These are phyloP conservation scores for Sardinella longiceps DNA, from an alignment of 2,797 vertebrate species.

Conservation along the genomic window DNA sequence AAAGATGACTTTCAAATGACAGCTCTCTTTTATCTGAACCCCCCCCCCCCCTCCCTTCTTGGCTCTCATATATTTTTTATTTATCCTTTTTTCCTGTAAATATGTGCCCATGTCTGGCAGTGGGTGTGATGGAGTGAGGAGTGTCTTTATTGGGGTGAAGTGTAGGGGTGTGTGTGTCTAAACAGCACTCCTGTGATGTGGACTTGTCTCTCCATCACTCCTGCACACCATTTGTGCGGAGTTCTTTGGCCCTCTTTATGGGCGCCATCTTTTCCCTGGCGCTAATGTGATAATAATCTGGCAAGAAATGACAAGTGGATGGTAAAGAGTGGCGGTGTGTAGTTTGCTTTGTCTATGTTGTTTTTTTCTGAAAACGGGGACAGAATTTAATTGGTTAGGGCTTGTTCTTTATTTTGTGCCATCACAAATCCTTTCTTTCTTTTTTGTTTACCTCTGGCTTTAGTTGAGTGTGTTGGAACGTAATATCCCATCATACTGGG, in stretches of 20 bases:
- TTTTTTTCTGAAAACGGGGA: not conserved
- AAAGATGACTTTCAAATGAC: not conserved
- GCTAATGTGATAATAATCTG: not conserved
- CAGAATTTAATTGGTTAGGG: not conserved
- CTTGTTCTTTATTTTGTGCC: not conserved
- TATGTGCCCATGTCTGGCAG: not conserved
- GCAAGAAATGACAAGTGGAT: not conserved
- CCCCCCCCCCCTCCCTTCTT: not conserved
- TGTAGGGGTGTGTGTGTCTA: not conserved
- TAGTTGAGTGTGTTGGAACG: not conserved
- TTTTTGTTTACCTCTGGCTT: not conserved
- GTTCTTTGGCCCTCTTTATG: not conserved
- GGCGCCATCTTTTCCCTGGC: not conserved
- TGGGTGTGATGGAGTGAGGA: not conserved
- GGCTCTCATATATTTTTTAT: not conserved
- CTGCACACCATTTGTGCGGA: not conserved
- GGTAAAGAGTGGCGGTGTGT: not conserved
- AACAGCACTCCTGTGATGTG: constrained; percentile 17
- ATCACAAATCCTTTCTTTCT: constrained; percentile 7
- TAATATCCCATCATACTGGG: not conserved
- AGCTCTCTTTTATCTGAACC: not conserved
- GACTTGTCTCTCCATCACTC: not conserved
- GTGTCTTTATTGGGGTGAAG: not conserved
- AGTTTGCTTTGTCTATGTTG: not conserved
- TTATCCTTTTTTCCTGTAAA: not conserved